Conservation (phyloP, 2,888 invertebrate genomes). For the Epistrophe grossulariae region DNA sequence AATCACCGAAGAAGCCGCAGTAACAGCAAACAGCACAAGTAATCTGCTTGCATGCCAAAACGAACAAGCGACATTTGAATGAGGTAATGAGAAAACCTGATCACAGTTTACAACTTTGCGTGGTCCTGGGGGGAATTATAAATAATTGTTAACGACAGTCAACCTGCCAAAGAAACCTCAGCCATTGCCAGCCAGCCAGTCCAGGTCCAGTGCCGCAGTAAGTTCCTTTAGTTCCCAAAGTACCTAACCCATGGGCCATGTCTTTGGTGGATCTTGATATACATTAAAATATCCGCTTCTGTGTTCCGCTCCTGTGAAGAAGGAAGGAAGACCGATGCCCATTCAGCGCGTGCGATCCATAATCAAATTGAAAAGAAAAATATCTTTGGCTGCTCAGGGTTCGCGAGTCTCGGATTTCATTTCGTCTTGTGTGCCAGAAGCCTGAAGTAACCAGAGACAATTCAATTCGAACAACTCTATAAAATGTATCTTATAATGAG, state of each 20-base stretch:
- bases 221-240: constrained; percentile 2
- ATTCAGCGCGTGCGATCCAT: constrained; percentile 67
- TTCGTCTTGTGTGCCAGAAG: constrained; percentile 30
- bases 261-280: constrained; percentile 46
- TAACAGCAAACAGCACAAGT: constrained; percentile 25
- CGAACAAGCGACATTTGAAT: constrained; percentile 77
- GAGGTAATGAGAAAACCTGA: constrained; percentile 77
- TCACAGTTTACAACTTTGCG: constrained; percentile 73
- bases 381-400: constrained; percentile 23
- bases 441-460: constrained; percentile 40
- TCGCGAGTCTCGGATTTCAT: constrained; percentile 17
- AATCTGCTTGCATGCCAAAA: constrained; percentile 74
- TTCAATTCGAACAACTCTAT: constrained; percentile 75
- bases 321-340: constrained; percentile 17
- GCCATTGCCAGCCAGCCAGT: background rate
- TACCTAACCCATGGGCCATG: background rate
- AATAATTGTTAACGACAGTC: constrained; percentile 76
- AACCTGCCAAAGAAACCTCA: constrained; percentile 70
- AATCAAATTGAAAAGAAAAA: constrained; percentile 72
- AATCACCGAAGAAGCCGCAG: constrained; percentile 18
- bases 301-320: constrained; percentile 36
- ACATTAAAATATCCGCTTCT: constrained; percentile 57
- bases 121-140: constrained; percentile 74
- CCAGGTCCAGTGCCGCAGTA: background rate
- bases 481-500: constrained; percentile 74